Conservation (phyloP, 2,113 vertebrate genomes). For the Desmodus rotundus region DNA sequence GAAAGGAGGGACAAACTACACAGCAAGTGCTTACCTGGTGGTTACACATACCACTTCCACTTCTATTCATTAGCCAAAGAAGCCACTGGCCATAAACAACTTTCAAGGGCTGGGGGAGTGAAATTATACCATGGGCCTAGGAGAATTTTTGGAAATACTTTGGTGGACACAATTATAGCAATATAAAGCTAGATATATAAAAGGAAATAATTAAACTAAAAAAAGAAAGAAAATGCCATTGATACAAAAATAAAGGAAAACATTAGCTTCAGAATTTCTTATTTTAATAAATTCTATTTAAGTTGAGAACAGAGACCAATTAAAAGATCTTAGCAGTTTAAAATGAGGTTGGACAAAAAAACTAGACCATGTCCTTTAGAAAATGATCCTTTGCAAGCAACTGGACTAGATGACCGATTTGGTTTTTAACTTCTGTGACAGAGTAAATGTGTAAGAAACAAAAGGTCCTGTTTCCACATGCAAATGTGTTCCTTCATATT, state of each 20-base stretch:
- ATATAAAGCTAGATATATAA: not conserved
- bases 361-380: not conserved
- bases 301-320: not conserved
- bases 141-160: not conserved
- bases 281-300: conserved; percentile 25
- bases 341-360: not conserved
- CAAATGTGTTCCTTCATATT: conserved; percentile 16
- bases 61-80: not conserved
- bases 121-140: not conserved
- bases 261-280: not conserved
- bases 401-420: not conserved
- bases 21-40: rapidly evolving
- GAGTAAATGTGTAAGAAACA: conserved; percentile 29
- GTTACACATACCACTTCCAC: not conserved
- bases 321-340: not conserved
- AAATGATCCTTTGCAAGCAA: not conserved
- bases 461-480: conserved; percentile 1
- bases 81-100: not conserved
- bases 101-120: not conserved
- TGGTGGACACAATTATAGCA: not conserved
- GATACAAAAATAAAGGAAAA: not conserved
- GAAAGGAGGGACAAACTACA: not conserved
- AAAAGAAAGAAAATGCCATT: not conserved
- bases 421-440: conserved; percentile 37
- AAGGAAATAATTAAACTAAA: not conserved